These are phyloP conservation scores for Kryptolebias ocellatus DNA, from an alignment of 2,797 vertebrate genomes.

Conservation along the genomic window DNA sequence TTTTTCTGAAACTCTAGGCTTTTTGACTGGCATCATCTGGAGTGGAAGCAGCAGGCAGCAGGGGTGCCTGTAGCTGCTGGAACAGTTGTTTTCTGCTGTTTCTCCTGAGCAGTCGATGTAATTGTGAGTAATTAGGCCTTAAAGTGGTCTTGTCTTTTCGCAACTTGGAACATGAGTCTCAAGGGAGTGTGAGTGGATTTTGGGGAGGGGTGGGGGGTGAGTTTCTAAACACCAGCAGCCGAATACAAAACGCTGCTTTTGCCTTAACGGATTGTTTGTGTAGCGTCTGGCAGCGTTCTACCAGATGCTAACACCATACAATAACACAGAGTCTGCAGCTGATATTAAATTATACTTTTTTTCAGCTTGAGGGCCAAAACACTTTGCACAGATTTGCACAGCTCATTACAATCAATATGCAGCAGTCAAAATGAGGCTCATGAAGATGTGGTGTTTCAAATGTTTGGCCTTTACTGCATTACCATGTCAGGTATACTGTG, in stretches of 20 bases:
- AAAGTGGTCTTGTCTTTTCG: slow-evolving; percentile 68
- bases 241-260: slow-evolving; percentile 28
- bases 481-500: background rate
- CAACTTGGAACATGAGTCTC: slow-evolving; percentile 64
- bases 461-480: background rate
- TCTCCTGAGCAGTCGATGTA: slow-evolving; percentile 67
- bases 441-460: slow-evolving; percentile 25
- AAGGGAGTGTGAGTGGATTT: slow-evolving; percentile 27
- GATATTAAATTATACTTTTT: slow-evolving; percentile 37
- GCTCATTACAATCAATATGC: slow-evolving; percentile 31
- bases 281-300: slow-evolving; percentile 32
- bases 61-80: slow-evolving; percentile 46
- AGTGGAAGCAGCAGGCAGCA: slow-evolving; percentile 41
- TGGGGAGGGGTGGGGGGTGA: background rate
- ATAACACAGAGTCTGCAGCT: slow-evolving; percentile 37
- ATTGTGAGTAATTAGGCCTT: slow-evolving; percentile 76
- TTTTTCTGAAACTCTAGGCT: slow-evolving; percentile 12
- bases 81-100: slow-evolving; percentile 65
- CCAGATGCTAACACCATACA: slow-evolving; percentile 57
- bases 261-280: slow-evolving; percentile 43
- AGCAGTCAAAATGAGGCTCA: slow-evolving; percentile 18
- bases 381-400: slow-evolving; percentile 49
- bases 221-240: slow-evolving; percentile 30
- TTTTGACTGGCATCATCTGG: slow-evolving; percentile 31
- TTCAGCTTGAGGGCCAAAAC: slow-evolving; percentile 5